Evolutionary conservation across 2,888 invertebrate species (phyloP).

Genomic region (Piscicola geometra): DNA sequence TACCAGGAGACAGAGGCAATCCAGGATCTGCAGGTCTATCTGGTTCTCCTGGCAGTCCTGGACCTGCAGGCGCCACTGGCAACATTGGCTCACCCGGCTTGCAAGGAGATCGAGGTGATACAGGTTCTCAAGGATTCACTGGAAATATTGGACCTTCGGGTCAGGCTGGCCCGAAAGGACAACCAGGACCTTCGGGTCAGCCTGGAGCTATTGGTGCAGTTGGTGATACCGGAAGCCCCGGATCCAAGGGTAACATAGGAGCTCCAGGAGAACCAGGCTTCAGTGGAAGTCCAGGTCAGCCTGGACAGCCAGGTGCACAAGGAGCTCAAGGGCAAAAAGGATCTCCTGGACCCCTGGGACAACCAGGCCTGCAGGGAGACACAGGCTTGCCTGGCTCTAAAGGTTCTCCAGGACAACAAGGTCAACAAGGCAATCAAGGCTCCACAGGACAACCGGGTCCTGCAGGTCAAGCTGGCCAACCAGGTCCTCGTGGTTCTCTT

Average conservation of each 20-base stretch:
- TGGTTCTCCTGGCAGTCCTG: conserved; percentile 17
- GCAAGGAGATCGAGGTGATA: conserved; percentile 29
- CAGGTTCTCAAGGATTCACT: conserved; percentile 26
- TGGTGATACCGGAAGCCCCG: conserved; percentile 40
- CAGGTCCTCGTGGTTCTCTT: conserved; percentile 1
- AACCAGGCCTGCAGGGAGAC: conserved; percentile 29
- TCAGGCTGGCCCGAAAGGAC: conserved; percentile 25
- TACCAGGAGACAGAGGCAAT: background rate
- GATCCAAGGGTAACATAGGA: conserved; percentile 45
- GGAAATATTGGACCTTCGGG: conserved; percentile 33
- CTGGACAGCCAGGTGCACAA: conserved; percentile 31
- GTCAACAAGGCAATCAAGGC: conserved; percentile 1
- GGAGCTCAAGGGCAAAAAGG: conserved; percentile 38
- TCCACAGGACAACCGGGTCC: conserved; percentile 26
- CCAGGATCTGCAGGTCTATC: conserved; percentile 4
- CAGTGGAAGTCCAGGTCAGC: conserved; percentile 41
- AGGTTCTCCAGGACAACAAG: background rate
- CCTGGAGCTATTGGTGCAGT: background rate
- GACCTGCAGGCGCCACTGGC: conserved; percentile 19
- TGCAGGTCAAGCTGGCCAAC: conserved; percentile 36
- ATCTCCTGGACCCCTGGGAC: conserved; percentile 29
- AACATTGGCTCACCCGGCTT: conserved; percentile 17
- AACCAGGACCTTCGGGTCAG: conserved; percentile 22
- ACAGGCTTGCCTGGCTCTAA: background rate
- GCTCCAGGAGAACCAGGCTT: conserved; percentile 43